A percentile compares a stretch with the other conserved stretches of the same genome.
Evolutionary conservation across 2,797 vertebrate species (phyloP).

Genomic region (Cygnus olor): DNA sequence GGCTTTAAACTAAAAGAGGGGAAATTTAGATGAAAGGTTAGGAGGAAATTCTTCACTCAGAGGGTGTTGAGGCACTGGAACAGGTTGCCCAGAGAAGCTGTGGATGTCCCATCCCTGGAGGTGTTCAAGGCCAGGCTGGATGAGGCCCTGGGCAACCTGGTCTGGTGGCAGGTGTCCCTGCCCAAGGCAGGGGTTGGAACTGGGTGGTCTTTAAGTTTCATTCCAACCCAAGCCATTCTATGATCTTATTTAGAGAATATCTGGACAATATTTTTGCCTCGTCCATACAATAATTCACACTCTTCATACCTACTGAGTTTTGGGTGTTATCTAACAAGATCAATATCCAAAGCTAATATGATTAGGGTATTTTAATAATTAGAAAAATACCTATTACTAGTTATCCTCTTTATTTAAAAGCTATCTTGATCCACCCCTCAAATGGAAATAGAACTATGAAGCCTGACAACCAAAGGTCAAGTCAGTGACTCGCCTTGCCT

Average conservation of each 20-base stretch:
- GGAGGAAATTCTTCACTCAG: too few relatives aligned
- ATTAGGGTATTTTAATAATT: accelerated
- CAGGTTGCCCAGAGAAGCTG: too few relatives aligned
- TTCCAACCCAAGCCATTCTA: too few relatives aligned
- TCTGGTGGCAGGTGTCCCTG: too few relatives aligned
- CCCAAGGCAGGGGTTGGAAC: too few relatives aligned
- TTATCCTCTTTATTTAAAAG: not conserved
- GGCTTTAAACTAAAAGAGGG: too few relatives aligned
- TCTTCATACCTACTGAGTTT: not conserved
- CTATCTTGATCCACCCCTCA: not conserved
- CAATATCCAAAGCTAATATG: not conserved
- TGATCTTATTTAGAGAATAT: not conserved
- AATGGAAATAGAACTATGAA: not conserved
- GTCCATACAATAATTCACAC: not conserved
- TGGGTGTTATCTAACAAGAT: not conserved
- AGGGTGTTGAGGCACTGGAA: too few relatives aligned
- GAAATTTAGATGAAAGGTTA: too few relatives aligned
- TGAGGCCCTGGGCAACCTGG: too few relatives aligned
- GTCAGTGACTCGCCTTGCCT: not conserved
- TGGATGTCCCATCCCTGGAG: too few relatives aligned
- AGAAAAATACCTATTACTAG: not conserved
- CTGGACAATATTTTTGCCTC: not conserved
- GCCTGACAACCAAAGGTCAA: not conserved
- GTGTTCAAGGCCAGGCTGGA: too few relatives aligned
- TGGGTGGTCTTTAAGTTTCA: too few relatives aligned